Base-by-base conservation (phyloP, 37 sponge, comb jelly and placozoan genomes). In the Ephydatia muelleri region DNA sequence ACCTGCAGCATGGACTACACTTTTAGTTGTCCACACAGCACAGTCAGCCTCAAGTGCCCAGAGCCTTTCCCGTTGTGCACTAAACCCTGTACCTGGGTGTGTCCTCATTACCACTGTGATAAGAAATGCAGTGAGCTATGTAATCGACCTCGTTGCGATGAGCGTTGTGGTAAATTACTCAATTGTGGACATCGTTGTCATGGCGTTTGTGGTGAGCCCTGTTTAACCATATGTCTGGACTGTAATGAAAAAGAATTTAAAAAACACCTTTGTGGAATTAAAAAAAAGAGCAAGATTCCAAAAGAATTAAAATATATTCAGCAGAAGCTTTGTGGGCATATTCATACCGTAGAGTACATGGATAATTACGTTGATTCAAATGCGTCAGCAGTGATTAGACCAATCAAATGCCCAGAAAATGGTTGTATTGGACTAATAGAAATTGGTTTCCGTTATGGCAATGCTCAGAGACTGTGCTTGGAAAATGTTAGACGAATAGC, bases 121-220 rank as follows among this genome's bases (percentile, higher is more conserved):
- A 86, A 91, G 30, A 1, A 11, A 25, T 94, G 95, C 77, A 37
- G 37, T 57, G 95, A 88, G 34, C 57, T 38, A 0, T 94, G 95
- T 78, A 80, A 86, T 25, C 36, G 79, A 48, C 89, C 85, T 19
- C 68, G 57, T 2, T 94, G 95, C 64, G 72, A 88, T 78, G 34
- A 91, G 22, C 81, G 49, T 26, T 94, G 95, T 74, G 40, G 27
- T 0, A 86, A 88, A 34, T 37, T 49, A 21, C 71, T 88, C 36
- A 2, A 30, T 13, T 94, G 95, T 91, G 85, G 82, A 43, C 95
- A 94, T 76, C 74, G 27, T 21, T 94, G 95, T 75, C 43, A 40
- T 73, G 90, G 90, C 23, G 38, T 94, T 25, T 94, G 94, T 85
- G 94, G 94, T 38, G 94, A 94, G 68, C 64, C 72, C 34, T 94